These are phyloP conservation scores for Eretmocerus hayati DNA, from an alignment of 2,888 invertebrate species.

Conservation along the genomic window DNA sequence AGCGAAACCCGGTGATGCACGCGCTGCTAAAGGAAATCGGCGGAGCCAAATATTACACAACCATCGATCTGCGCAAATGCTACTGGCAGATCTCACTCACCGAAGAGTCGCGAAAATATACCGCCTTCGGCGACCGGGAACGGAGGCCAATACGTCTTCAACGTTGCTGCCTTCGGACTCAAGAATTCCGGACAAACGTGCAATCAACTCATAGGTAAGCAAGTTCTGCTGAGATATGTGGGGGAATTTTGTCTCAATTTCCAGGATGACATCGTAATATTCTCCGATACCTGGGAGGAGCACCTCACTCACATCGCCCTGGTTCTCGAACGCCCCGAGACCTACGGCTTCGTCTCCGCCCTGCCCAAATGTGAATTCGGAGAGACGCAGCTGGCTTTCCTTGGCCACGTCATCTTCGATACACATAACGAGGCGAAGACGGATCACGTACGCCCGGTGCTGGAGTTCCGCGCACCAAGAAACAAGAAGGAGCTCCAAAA, in stretches of 20 bases:
- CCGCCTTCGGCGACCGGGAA: not conserved
- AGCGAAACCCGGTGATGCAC: conserved; percentile 26
- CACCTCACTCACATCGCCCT: conserved; percentile 2
- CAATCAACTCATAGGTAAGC: not conserved
- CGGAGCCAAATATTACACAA: conserved; percentile 26
- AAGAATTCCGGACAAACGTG: not conserved
- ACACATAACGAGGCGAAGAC: conserved; percentile 4
- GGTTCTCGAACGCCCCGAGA: conserved; percentile 2
- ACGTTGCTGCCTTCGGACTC: not conserved
- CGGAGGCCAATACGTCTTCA: not conserved
- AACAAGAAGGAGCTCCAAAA: conserved; percentile 3
- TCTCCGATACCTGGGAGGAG: not conserved
- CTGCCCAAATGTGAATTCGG: conserved; percentile 10
- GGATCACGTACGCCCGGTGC: conserved; percentile 1
- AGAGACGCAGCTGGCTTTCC: not conserved
- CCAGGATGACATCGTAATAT: not conserved
- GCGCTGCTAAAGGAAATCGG: conserved; percentile 27
- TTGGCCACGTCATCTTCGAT: conserved; percentile 1
- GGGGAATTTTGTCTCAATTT: not conserved
- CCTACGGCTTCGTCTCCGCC: not conserved
- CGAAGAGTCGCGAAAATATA: not conserved
- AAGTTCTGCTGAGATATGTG: not conserved
- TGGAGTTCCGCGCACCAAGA: not conserved
- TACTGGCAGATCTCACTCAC: not conserved
- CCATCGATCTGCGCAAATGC: conserved; percentile 25